phyloP scores from a whole-genome alignment of 2,113 vertebrate genomes.

The Cairina moschata region DNA sequence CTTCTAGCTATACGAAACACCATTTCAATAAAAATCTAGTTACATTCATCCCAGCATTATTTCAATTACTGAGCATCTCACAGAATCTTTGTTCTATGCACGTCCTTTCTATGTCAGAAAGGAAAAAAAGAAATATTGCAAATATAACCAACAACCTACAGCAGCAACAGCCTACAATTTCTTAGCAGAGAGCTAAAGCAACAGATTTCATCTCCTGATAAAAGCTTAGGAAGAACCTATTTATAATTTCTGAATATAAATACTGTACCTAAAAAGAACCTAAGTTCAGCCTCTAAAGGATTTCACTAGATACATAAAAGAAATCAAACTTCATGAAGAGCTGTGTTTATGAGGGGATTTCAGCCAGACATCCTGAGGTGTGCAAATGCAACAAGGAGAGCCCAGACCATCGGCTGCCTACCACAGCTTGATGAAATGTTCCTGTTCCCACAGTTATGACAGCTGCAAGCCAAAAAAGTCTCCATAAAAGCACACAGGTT shows the following conservation, averaged over 20 bases:
- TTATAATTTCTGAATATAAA: slow-evolving; percentile 30
- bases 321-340: slow-evolving; percentile 45
- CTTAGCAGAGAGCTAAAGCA: slow-evolving; percentile 51
- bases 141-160: background rate
- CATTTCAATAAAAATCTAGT: background rate
- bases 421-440: slow-evolving; percentile 15
- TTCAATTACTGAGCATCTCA: background rate
- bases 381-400: slow-evolving; percentile 12
- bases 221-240: slow-evolving; percentile 11
- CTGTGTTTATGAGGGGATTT: slow-evolving; percentile 27
- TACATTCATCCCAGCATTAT: background rate
- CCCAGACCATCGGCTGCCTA: slow-evolving; percentile 10
- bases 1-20: background rate
- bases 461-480: slow-evolving; percentile 59
- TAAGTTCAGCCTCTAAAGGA: background rate
- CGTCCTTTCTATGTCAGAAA: background rate
- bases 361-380: slow-evolving; percentile 30
- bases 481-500: slow-evolving; percentile 17
- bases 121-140: slow-evolving; percentile 13
- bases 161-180: background rate
- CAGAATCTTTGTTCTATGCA: slow-evolving; percentile 9
- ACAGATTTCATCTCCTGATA: slow-evolving; percentile 37
- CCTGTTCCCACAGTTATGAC: slow-evolving; percentile 42
- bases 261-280: background rate
- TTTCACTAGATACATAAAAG: background rate